Conservation (phyloP, 2,888 invertebrate genomes). For the Cephus pygmeus region DNA sequence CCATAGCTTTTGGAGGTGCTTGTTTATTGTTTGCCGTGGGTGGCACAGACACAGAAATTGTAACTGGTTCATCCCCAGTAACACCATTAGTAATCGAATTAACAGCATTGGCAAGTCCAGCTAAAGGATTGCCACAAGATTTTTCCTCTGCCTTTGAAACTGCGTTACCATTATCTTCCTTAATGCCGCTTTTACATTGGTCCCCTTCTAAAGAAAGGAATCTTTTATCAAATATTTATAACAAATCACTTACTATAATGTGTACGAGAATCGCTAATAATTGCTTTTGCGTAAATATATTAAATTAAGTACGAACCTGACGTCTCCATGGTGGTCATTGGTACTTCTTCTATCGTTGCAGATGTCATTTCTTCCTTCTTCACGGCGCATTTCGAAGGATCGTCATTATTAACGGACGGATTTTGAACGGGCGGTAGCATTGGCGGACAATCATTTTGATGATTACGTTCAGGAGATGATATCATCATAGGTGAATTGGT, state of each 20-base stretch:
- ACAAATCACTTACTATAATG: not conserved
- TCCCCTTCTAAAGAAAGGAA: slow-evolving; percentile 39
- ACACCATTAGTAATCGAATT: slow-evolving; percentile 62
- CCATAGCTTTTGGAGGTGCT: slow-evolving; percentile 87
- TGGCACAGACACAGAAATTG: slow-evolving; percentile 44
- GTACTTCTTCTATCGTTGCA: slow-evolving; percentile 31
- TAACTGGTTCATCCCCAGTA: slow-evolving; percentile 41
- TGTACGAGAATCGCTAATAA: not conserved
- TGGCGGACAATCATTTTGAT: slow-evolving; percentile 48
- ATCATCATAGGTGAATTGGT: slow-evolving; percentile 37
- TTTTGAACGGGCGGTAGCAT: slow-evolving; percentile 47
- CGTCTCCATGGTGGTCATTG: slow-evolving; percentile 11
- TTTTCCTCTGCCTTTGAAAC: slow-evolving; percentile 55
- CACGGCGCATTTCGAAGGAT: slow-evolving; percentile 30
- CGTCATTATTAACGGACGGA: slow-evolving; percentile 35
- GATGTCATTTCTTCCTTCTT: slow-evolving; percentile 48
- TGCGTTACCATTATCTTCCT: slow-evolving; percentile 53
- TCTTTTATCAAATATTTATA: not conserved
- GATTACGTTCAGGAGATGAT: slow-evolving; percentile 44
- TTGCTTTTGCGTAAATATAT: not conserved
- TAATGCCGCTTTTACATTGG: slow-evolving; percentile 41
- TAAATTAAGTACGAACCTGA: slow-evolving; percentile 12
- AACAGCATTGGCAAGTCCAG: slow-evolving; percentile 60
- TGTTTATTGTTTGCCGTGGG: slow-evolving; percentile 52
- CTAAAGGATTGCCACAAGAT: slow-evolving; percentile 59